Conservation (phyloP, 2,888 invertebrate species). For the Eupeodes latifasciatus region DNA sequence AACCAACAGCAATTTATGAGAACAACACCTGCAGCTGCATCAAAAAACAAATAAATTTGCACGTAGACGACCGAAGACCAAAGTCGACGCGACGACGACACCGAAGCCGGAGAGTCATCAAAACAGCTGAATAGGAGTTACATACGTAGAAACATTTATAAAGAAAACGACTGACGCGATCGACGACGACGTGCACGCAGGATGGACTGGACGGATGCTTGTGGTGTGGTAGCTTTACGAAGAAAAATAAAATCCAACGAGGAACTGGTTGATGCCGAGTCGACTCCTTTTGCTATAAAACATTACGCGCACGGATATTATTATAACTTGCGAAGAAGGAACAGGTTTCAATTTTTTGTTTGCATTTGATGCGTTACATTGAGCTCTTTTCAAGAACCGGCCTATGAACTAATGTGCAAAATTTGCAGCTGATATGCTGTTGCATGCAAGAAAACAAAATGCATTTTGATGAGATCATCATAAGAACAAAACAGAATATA, state of each 20-base stretch:
- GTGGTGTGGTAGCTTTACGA: neutral
- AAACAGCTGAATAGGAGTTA: slow-evolving; percentile 33
- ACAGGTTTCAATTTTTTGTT: slow-evolving; percentile 50
- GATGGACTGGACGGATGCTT: slow-evolving; percentile 9
- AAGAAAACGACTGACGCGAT: neutral
- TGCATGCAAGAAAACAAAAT: slow-evolving; percentile 44
- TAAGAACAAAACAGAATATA: neutral
- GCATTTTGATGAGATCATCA: slow-evolving; percentile 56
- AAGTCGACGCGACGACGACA: too few relatives aligned
- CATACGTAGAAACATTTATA: slow-evolving; percentile 17
- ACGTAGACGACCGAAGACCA: neutral
- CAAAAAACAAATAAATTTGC: neutral
- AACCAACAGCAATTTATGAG: slow-evolving; percentile 49
- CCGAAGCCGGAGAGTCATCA: neutral
- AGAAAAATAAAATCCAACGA: slow-evolving; percentile 42
- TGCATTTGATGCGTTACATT: slow-evolving; percentile 10
- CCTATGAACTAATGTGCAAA: slow-evolving; percentile 57
- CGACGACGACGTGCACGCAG: neutral
- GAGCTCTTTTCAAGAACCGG: slow-evolving; percentile 29
- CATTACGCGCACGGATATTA: slow-evolving; percentile 64
- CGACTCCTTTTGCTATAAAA: slow-evolving; percentile 63
- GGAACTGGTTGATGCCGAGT: slow-evolving; percentile 51
- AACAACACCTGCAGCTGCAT: slow-evolving; percentile 65
- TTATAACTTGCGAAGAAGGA: slow-evolving; percentile 37
- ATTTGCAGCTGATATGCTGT: slow-evolving; percentile 51